These are phyloP conservation scores for Callipepla californica DNA, from an alignment of 2,113 vertebrate genomes.

Conservation along the genomic window DNA sequence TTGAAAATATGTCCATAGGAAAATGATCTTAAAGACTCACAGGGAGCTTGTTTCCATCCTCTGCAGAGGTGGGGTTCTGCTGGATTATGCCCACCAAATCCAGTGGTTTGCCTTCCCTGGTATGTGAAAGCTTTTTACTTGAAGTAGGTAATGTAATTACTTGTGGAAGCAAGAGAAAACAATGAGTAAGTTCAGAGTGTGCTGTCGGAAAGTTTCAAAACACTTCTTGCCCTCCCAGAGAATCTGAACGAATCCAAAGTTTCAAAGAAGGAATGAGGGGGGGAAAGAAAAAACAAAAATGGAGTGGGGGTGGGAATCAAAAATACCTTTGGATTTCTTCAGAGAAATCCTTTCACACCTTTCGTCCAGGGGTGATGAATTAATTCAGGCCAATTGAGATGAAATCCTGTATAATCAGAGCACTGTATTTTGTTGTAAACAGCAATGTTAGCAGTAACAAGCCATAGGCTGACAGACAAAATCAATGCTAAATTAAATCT, in stretches of 20 bases:
- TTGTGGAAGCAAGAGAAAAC: not conserved
- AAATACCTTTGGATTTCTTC: not conserved
- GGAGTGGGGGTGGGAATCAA: too few relatives aligned
- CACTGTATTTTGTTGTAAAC: slow-evolving; percentile 77
- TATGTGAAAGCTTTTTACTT: not conserved
- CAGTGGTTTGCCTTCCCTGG: not conserved
- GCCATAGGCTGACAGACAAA: slow-evolving; percentile 69
- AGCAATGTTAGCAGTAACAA: slow-evolving; percentile 69
- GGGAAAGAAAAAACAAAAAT: not conserved
- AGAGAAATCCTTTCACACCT: not conserved
- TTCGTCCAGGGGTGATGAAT: slow-evolving; percentile 43
- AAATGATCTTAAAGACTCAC: not conserved
- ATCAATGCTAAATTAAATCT: slow-evolving; percentile 68
- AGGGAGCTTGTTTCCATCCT: not conserved
- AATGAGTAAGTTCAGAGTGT: not conserved
- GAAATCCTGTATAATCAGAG: slow-evolving; percentile 70
- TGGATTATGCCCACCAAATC: not conserved
- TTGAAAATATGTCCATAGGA: not conserved
- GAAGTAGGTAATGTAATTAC: not conserved
- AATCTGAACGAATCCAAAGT: not conserved
- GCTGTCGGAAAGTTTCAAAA: not conserved
- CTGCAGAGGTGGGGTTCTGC: not conserved
- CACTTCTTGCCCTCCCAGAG: not conserved
- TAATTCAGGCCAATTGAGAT: not conserved
- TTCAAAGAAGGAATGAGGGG: not conserved